Base-by-base conservation (phyloP, 2,113 vertebrate genomes). In the Callipepla squamata region DNA sequence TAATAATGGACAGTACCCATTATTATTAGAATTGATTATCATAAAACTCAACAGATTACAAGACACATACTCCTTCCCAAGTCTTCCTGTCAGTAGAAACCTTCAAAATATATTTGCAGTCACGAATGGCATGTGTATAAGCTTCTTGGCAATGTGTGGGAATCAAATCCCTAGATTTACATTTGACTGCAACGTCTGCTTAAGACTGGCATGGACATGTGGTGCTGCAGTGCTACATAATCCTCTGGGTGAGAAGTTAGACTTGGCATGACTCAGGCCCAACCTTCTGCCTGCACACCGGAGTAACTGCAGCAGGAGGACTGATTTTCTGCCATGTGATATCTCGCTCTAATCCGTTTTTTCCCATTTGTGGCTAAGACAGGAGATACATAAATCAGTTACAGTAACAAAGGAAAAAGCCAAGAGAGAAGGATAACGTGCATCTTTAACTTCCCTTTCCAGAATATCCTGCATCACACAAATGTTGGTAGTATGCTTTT, bases 241-340 rank as follows among this genome's bases (percentile, higher is more conserved):
- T 36, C 86, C 62, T 11, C 4, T 11, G 66, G 81, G 69, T 89
- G 90, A 94, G 72, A 94, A 89, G 88, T 70, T 83, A 87, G 65
- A 51, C 80, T 80, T 93, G 86, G 86, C 77, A 87, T 13, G 70
- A 70, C 70, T 86, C 40, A 55, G 34, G 58, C 58, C 81, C 51
- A 50, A 57, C 38, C 42, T 65, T 62, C 75, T 70, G 58, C n/a
- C 61, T 83, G 58, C 47, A 45, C 63, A 59, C 59, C 66, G 75
- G 51, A 48, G 65, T 76, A 90, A 83, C 48, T 62, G 73, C 42
- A 65, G 51, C 48, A 87, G 67, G 74, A 94, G 91, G 78, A 76
- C 28, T 73, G n/a, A 84, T 92, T 91, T 97, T 95, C 87, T 89
- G 92, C 96, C 94, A 95, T 1, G 12, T 84, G 94, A 92, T 93